Percentiles rank a stretch among this genome's conserved stretches.
phyloP scores from a whole-genome alignment of 2,113 vertebrate genomes.

The Anoplopoma fimbria region DNA sequence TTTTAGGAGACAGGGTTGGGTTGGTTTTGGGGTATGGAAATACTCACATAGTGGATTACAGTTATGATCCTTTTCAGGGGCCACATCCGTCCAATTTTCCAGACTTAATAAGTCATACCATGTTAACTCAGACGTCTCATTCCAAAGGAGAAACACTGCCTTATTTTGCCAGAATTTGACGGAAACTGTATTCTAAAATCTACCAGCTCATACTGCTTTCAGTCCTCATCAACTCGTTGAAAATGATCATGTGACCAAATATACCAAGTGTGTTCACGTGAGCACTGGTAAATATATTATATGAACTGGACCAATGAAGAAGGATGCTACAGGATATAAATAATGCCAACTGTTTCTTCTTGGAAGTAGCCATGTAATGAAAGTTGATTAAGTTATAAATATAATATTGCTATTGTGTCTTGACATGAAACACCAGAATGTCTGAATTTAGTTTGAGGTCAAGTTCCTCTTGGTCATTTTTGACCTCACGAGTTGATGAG shows the following conservation, averaged over 20 bases:
- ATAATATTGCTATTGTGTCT: slow-evolving; percentile 10
- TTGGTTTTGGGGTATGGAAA: not conserved
- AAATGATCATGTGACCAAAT: slow-evolving; percentile 22
- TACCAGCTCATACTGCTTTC: not conserved
- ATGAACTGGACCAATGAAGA: slow-evolving; percentile 21
- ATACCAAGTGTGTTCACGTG: not conserved
- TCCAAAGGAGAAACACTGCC: slow-evolving; percentile 2
- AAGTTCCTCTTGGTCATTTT: slow-evolving; percentile 1
- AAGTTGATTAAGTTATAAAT: slow-evolving; percentile 21
- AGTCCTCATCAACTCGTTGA: not conserved
- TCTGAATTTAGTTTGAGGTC: not conserved
- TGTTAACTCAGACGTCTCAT: not conserved
- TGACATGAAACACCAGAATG: not conserved
- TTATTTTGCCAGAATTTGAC: slow-evolving; percentile 19
- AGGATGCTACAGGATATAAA: slow-evolving; percentile 40
- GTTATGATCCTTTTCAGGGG: not conserved
- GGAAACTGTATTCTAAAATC: not conserved
- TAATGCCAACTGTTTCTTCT: slow-evolving; percentile 20
- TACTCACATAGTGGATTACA: not conserved
- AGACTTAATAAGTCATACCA: not conserved
- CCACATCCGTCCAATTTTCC: not conserved
- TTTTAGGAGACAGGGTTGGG: slow-evolving; percentile 23
- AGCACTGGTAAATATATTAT: not conserved
- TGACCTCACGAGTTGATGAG: not conserved
- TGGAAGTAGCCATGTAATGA: not conserved